Evolutionary conservation across 37 sponge, comb jelly and placozoan species (phyloP).

Genomic region (Corticium candelabrum): DNA sequence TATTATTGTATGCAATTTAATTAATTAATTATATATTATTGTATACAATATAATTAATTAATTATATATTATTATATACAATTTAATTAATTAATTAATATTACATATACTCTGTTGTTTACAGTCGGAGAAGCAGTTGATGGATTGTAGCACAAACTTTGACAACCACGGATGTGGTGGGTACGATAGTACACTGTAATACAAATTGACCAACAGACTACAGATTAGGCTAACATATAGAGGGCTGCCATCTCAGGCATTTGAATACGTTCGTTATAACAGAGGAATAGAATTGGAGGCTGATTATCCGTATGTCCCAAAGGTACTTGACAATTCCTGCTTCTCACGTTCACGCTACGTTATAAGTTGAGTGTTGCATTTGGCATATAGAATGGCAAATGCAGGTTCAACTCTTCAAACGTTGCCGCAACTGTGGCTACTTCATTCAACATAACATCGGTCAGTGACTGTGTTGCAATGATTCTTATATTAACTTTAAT

Average conservation of each 20-base stretch:
- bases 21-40: no score
- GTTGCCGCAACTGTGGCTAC: slow-evolving; percentile 53
- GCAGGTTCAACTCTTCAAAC: slow-evolving; percentile 20
- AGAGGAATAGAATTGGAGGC: slow-evolving; percentile 44
- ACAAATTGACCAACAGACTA: neutral
- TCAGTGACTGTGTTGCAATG: neutral
- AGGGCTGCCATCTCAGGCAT: slow-evolving; percentile 69
- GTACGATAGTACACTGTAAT: slow-evolving; percentile 11
- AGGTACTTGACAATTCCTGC: neutral
- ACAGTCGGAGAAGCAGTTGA: slow-evolving; percentile 66
- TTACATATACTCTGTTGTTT: neutral
- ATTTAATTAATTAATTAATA: neutral
- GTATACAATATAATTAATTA: no score
- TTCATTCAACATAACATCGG: slow-evolving; percentile 49
- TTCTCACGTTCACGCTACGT: neutral
- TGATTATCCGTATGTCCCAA: slow-evolving; percentile 37
- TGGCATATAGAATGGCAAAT: slow-evolving; percentile 23
- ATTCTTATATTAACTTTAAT: no score
- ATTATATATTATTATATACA: slow-evolving; percentile 8
- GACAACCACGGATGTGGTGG: slow-evolving; percentile 67
- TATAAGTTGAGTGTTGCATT: neutral
- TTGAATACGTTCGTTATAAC: slow-evolving; percentile 63
- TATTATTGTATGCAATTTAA: no score
- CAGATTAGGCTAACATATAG: slow-evolving; percentile 8
- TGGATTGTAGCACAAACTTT: slow-evolving; percentile 57